Percentiles rank a stretch among this genome's conserved stretches.
phyloP scores from a whole-genome alignment of 2,888 invertebrate genomes.

The Pristionchus mayeri region DNA sequence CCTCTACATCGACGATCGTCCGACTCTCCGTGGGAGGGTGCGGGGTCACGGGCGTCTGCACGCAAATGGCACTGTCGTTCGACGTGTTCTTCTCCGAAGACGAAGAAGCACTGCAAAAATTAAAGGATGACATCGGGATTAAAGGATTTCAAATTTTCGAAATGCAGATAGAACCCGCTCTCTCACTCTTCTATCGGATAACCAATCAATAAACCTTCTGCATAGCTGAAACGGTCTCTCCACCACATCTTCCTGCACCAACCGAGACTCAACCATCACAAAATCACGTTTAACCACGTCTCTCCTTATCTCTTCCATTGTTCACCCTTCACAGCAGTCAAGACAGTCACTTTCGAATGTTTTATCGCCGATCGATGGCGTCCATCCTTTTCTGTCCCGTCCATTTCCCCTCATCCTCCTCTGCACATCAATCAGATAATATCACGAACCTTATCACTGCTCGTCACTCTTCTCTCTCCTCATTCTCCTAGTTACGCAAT shows the following conservation, averaged over 20 bases:
- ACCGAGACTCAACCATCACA: slow-evolving; percentile 37
- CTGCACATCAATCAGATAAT: slow-evolving; percentile 12
- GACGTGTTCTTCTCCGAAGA: slow-evolving; percentile 49
- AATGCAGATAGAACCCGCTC: not conserved
- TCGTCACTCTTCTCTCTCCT: not conserved
- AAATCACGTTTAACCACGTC: slow-evolving; percentile 2
- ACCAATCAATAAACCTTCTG: not conserved
- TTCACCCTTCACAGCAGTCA: not conserved
- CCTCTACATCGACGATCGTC: not conserved
- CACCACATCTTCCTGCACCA: not conserved
- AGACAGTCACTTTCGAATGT: not conserved
- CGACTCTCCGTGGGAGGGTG: not conserved
- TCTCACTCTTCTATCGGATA: not conserved
- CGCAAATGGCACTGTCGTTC: slow-evolving; percentile 47
- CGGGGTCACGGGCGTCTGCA: slow-evolving; percentile 39
- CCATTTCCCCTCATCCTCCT: not conserved
- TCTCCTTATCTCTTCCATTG: not conserved
- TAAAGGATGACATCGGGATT: too few relatives aligned
- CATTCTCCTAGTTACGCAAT: slow-evolving; percentile 14
- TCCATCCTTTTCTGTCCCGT: slow-evolving; percentile 4
- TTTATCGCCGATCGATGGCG: slow-evolving; percentile 27
- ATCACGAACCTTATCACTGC: not conserved
- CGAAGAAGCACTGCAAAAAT: slow-evolving; percentile 39
- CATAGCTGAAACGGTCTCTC: not conserved
- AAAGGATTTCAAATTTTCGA: not conserved